A percentile compares a stretch with the other conserved stretches of the same genome.
Evolutionary conservation across 1,140 invertebrate species (phyloP).

Genomic region (Drosophila fuyamai): DNA sequence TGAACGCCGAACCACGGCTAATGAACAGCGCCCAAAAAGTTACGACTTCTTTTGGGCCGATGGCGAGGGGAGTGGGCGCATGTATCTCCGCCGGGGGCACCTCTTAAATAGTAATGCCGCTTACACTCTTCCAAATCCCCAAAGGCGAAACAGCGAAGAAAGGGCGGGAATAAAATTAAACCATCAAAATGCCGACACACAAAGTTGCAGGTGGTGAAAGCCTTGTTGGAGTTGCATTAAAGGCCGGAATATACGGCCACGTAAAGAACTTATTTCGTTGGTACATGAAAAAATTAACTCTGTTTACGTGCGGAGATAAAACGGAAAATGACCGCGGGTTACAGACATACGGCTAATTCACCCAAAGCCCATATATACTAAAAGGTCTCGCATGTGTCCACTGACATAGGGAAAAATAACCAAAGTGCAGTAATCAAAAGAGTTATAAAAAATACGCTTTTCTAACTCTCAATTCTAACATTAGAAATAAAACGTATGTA

Average conservation of each 20-base stretch:
- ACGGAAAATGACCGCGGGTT: conserved; percentile 5
- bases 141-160: conserved; percentile 7
- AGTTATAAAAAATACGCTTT: neutral
- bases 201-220: conserved; percentile 48
- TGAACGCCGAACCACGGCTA: conserved; percentile 35
- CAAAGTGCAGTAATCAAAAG: conserved; percentile 12
- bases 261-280: conserved; percentile 28
- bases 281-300: conserved; percentile 42
- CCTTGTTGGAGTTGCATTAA: conserved; percentile 38
- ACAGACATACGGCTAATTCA: conserved; percentile 15
- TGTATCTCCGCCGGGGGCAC: conserved; percentile 16
- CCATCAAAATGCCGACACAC: conserved; percentile 42
- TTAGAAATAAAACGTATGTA: too few species aligned
- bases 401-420: conserved; percentile 5
- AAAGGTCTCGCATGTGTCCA: conserved; percentile 8
- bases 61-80: neutral
- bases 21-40: conserved; percentile 58
- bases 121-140: conserved; percentile 26
- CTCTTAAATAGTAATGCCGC: conserved; percentile 73
- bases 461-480: neutral
- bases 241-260: conserved; percentile 27
- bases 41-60: conserved; percentile 41
- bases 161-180: conserved; percentile 24
- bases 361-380: neutral
- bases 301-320: conserved; percentile 34